phyloP scores from a whole-genome alignment of 2,888 invertebrate species.

The Cloeon dipterum region DNA sequence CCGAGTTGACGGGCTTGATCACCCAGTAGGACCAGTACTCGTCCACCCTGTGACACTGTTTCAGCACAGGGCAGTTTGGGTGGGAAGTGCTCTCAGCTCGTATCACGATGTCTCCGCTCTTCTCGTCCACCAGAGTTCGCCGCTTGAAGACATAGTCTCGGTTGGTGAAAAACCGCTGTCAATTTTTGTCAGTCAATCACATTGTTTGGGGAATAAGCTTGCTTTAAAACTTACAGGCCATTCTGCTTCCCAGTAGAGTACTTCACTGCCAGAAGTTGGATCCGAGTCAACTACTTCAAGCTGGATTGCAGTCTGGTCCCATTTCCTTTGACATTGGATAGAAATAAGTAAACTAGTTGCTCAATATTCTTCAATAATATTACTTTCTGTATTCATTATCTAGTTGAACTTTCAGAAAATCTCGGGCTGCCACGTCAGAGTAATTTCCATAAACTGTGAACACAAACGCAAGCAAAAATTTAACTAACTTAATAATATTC shows the following conservation, averaged over 20 bases:
- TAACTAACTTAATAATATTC: too few relatives aligned
- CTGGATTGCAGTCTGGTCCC: constrained; percentile 57
- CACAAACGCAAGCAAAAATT: not conserved
- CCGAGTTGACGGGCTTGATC: constrained; percentile 38
- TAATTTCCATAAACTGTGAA: constrained; percentile 56
- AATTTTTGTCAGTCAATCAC: not conserved
- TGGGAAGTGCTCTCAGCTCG: constrained; percentile 47
- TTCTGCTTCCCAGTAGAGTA: constrained; percentile 72
- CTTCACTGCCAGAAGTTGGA: constrained; percentile 34
- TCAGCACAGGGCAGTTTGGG: constrained; percentile 38
- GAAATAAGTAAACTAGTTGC: not conserved
- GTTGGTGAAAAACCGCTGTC: constrained; percentile 23
- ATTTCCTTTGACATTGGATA: constrained; percentile 22
- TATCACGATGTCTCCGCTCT: constrained; percentile 32
- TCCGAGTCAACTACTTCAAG: constrained; percentile 45
- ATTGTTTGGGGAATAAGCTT: too few relatives aligned
- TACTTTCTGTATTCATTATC: constrained; percentile 50
- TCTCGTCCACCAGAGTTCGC: constrained; percentile 30
- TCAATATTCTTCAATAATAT: too few relatives aligned
- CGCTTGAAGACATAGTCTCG: constrained; percentile 70
- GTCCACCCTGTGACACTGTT: constrained; percentile 44
- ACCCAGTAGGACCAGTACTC: constrained; percentile 79
- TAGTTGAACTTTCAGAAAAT: constrained; percentile 62
- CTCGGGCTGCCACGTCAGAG: constrained; percentile 49
- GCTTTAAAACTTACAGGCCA: constrained; percentile 43